Conservation (phyloP, 1,140 invertebrate species). For the Arion vulgaris region DNA sequence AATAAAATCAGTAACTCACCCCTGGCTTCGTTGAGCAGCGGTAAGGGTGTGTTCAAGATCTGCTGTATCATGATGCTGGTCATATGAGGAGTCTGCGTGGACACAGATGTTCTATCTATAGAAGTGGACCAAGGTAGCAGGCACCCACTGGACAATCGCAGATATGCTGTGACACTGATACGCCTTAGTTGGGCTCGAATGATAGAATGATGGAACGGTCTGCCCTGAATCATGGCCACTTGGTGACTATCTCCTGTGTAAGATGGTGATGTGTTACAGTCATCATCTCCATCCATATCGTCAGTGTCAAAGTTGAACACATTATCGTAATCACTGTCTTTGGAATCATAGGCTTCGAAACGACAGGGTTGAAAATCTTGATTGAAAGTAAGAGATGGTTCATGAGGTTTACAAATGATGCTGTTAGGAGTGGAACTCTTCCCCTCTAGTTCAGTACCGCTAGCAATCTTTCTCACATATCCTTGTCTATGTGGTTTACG, state of each 20-base stretch:
- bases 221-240: not conserved
- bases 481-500: not conserved
- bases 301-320: constrained; percentile 23
- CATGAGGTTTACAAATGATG: not conserved
- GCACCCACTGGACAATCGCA: not conserved
- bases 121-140: not conserved
- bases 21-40: constrained; percentile 12
- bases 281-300: not conserved
- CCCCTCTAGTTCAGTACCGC: no score
- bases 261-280: not conserved
- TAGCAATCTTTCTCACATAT: not conserved
- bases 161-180: not conserved
- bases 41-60: not conserved
- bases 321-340: constrained; percentile 5
- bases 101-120: not conserved
- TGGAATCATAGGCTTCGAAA: not conserved
- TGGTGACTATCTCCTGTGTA: not conserved
- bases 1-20: constrained; percentile 26
- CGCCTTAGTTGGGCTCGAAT: not conserved
- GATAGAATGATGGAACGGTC: not conserved
- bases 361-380: constrained; percentile 17
- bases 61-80: constrained; percentile 4
- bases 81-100: constrained; percentile 28
- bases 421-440: no score
- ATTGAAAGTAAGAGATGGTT: not conserved